These are phyloP conservation scores for Virgularia gustaviana DNA, from an alignment of 92 coral and sea anemone species.

Conservation along the genomic window DNA sequence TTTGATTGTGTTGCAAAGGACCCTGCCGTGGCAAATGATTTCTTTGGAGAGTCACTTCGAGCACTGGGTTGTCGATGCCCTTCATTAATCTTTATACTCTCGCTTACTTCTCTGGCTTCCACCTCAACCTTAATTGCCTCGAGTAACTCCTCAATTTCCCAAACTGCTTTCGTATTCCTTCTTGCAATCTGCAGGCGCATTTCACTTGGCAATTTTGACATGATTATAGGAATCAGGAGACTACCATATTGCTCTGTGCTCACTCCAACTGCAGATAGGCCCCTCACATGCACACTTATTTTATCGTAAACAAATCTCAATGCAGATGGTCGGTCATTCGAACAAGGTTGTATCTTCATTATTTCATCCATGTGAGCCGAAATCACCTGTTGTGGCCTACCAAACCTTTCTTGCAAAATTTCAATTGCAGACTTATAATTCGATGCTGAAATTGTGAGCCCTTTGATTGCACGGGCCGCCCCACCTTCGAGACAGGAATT, in stretches of 20 bases:
- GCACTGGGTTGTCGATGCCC: background rate
- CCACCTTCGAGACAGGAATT: background rate
- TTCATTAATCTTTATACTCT: background rate
- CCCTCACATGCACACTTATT: slow-evolving; percentile 18
- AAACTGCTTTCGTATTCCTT: slow-evolving; percentile 4
- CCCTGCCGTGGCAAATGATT: background rate
- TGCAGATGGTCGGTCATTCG: background rate
- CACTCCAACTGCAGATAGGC: slow-evolving; percentile 1
- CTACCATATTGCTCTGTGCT: slow-evolving; percentile 23
- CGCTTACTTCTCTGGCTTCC: slow-evolving; percentile 25
- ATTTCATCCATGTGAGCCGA: slow-evolving; percentile 31
- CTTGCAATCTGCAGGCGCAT: slow-evolving; percentile 19
- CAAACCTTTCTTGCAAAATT: slow-evolving; percentile 3
- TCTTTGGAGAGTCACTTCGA: background rate
- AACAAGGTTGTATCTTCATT: slow-evolving; percentile 5
- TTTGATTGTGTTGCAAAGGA: background rate
- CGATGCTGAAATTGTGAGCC: background rate
- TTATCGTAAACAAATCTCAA: slow-evolving; percentile 21
- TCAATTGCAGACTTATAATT: slow-evolving; percentile 21
- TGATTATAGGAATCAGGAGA: slow-evolving; percentile 29
- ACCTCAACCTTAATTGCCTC: slow-evolving; percentile 3
- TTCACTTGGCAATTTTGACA: slow-evolving; percentile 29
- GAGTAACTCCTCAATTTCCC: slow-evolving; percentile 24
- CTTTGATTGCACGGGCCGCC: background rate
- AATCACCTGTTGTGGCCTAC: slow-evolving; percentile 3